Evolutionary conservation across 2,113 vertebrate species (phyloP), one percentile per base, ranked within the genome.

Genomic region (Gnathonemus echidnorhynchus): DNA sequence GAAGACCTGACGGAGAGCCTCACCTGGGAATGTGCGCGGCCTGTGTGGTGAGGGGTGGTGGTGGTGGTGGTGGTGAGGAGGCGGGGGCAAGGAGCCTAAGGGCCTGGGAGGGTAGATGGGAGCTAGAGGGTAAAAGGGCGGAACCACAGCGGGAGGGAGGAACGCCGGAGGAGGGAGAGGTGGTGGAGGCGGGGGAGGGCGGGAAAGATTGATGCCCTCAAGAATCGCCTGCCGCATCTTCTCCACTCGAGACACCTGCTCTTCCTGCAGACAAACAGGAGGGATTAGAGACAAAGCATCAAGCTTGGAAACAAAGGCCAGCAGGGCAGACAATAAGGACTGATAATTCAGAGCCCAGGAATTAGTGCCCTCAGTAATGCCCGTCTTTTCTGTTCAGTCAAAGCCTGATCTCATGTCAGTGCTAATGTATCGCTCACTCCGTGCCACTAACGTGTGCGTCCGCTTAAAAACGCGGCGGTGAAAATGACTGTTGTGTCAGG

Each of bases 151-250:
- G 19, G 97, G 95, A 46, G 97, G 95, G 46, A 98, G 95, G 90
- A 97, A 96, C 90, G 97, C 96, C 8, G 96, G 97, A 77, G 97
- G 96, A 52, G 97, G 97, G 86, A 97, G 95, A n/a, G 97, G 97
- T 77, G 97, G 97, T 0, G 96, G 96, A 42, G 96, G 96, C 10
- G 97, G 96, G 77, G 96, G 97, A 31, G 96, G 96, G 77, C 96
- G 95, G 17, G 95, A 97, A 66, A 98, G 93, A 93, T 97, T 97
- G 93, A 98, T 96, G 93, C 97, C 97, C 93, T 98, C 97, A 5
- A 98, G 95, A 91, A 98, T 98, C 53, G 97, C 97, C 94, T 98
- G 97, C 70, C 97, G 97, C 97, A 98, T 98, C 95, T 97, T 98
- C 92, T 98, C 97, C 48, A 98, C 97, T 91, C 97, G 97, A 89